Evolutionary conservation across 2,797 vertebrate genomes (phyloP).

Genomic region (Decapterus maruadsi): DNA sequence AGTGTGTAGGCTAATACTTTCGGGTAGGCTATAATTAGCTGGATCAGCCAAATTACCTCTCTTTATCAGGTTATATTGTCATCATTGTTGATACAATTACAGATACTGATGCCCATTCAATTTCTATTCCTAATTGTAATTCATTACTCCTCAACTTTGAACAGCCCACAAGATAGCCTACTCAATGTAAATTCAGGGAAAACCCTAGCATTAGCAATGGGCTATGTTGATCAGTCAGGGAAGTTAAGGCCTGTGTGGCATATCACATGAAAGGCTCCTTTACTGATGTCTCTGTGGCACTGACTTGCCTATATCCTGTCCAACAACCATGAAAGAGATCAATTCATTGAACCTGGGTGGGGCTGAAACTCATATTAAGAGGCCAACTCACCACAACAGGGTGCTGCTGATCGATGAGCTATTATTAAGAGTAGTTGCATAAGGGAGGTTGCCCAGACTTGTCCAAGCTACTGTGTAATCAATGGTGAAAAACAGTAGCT

Average conservation of each 20-base stretch:
- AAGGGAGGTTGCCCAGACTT: constrained; percentile 55
- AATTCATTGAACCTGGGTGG: constrained; percentile 26
- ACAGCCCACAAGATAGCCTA: background rate
- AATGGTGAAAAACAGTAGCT: constrained; percentile 38
- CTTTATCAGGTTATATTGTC: background rate
- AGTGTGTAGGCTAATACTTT: background rate
- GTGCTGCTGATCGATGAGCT: constrained; percentile 45
- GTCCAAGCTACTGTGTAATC: constrained; percentile 32
- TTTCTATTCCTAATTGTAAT: background rate
- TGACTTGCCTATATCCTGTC: constrained; percentile 17
- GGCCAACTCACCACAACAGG: constrained; percentile 21
- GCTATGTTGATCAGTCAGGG: background rate
- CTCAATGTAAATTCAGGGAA: constrained; percentile 31
- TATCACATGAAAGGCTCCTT: constrained; percentile 32
- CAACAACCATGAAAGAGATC: constrained; percentile 38
- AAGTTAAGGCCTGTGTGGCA: background rate
- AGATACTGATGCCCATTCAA: background rate
- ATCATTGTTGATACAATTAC: background rate
- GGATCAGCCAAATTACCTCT: background rate
- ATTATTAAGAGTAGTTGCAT: constrained; percentile 31
- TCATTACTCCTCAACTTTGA: background rate
- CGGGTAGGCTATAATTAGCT: background rate
- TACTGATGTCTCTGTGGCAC: background rate
- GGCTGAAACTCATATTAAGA: constrained; percentile 42
- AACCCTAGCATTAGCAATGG: background rate